These are phyloP conservation scores for Adelphocoris suturalis DNA, from an alignment of 2,888 invertebrate species.

Conservation along the genomic window DNA sequence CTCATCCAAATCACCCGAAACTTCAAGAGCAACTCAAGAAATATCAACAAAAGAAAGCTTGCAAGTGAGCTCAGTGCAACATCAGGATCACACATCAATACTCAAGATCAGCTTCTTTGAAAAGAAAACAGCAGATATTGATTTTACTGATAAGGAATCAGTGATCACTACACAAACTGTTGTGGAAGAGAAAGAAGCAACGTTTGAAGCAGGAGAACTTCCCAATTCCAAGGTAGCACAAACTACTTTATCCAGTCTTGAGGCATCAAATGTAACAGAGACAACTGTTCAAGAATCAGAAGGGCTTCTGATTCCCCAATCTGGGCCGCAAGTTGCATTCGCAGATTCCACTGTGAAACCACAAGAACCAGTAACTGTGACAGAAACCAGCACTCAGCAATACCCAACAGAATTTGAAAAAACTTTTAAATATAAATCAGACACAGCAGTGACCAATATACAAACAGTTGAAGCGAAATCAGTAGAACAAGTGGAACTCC, in stretches of 20 bases:
- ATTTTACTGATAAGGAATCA: conserved; percentile 83
- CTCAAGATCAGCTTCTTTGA: conserved; percentile 80
- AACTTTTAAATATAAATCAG: conserved; percentile 81
- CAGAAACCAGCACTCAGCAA: conserved; percentile 82
- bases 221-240: conserved; percentile 78
- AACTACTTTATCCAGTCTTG: conserved; percentile 80
- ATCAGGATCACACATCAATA: conserved; percentile 84
- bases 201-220: conserved; percentile 79
- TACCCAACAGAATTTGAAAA: conserved; percentile 80
- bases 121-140: conserved; percentile 82
- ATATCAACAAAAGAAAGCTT: conserved; percentile 80
- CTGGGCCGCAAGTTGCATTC: conserved; percentile 80
- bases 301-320: conserved; percentile 80
- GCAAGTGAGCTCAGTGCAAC: conserved; percentile 82
- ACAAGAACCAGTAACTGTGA: conserved; percentile 82
- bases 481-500: conserved; percentile 82
- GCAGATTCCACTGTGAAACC: conserved; percentile 83
- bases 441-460: conserved; percentile 81
- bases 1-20: conserved; percentile 79
- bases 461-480: conserved; percentile 84
- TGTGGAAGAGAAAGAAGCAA: conserved; percentile 82
- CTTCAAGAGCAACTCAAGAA: conserved; percentile 80
- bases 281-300: conserved; percentile 85
- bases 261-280: conserved; percentile 82
- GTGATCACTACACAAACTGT: conserved; percentile 82